Percentiles rank a stretch among this genome's conserved stretches.
Evolutionary conservation across 1,140 invertebrate genomes (phyloP).

Genomic region (Lepidotrigona ventralis): DNA sequence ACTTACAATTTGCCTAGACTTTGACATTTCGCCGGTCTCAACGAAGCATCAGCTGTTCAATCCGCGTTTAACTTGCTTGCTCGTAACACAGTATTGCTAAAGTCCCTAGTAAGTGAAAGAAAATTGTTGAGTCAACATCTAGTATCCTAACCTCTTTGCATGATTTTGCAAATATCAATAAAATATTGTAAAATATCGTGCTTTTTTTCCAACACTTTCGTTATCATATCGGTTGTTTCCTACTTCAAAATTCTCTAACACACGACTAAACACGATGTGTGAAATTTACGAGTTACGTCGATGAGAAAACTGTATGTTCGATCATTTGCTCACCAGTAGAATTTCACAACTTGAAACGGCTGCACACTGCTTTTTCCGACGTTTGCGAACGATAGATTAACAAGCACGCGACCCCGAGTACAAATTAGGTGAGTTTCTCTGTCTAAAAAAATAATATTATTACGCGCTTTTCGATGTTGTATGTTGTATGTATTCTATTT

Average conservation of each 20-base stretch:
- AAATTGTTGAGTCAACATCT: constrained; percentile 77
- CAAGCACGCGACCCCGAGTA: neutral
- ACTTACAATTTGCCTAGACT: constrained; percentile 79
- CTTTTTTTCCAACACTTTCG: neutral
- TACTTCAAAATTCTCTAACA: neutral
- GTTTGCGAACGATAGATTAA: constrained; percentile 10
- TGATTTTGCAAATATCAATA: constrained; percentile 5
- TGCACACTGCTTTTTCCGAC: neutral
- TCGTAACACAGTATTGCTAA: constrained; percentile 58
- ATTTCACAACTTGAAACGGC: constrained; percentile 6
- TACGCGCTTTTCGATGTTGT: constrained; percentile 27
- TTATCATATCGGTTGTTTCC: neutral
- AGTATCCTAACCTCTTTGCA: constrained; percentile 65
- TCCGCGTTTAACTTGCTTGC: constrained; percentile 68
- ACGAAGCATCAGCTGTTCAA: constrained; percentile 78
- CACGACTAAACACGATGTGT: too few species aligned
- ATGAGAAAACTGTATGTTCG: neutral
- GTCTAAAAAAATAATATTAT: constrained; percentile 11
- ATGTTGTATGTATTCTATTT: constrained; percentile 23
- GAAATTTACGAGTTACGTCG: neutral
- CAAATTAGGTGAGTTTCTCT: constrained; percentile 11
- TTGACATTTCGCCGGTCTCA: constrained; percentile 80
- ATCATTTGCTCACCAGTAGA: constrained; percentile 13
- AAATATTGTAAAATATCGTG: constrained; percentile 1
- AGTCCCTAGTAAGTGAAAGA: constrained; percentile 70